These are phyloP conservation scores for Homalodisca vitripennis DNA, from an alignment of 1,140 invertebrate genomes.

Conservation along the genomic window DNA sequence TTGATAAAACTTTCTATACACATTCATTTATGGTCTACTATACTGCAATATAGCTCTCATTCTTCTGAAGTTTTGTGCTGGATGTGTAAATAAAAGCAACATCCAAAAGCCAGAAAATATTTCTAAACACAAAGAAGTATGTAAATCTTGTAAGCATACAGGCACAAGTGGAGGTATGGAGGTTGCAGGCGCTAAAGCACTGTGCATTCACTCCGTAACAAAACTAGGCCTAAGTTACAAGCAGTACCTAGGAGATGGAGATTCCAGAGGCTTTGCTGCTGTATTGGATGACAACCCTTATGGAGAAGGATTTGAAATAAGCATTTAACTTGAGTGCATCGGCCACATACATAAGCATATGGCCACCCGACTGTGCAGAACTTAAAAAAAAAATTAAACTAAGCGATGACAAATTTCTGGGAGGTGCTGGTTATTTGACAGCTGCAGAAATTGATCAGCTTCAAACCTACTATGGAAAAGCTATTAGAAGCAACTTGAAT, in stretches of 20 bases:
- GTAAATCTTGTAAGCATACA: not conserved
- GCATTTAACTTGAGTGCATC: conserved; percentile 39
- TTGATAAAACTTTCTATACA: too few species aligned
- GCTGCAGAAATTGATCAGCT: conserved; percentile 41
- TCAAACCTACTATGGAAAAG: conserved; percentile 38
- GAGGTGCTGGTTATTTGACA: conserved; percentile 38
- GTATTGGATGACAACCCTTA: conserved; percentile 29
- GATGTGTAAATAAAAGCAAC: not conserved
- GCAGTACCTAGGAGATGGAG: conserved; percentile 37
- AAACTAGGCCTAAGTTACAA: conserved; percentile 29
- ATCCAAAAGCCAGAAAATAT: not conserved
- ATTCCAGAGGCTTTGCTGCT: conserved; percentile 30
- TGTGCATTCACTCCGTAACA: not conserved
- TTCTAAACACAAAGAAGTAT: not conserved
- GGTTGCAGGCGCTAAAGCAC: not conserved
- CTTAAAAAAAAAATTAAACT: not conserved
- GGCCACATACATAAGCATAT: conserved; percentile 23
- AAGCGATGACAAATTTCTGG: conserved; percentile 8
- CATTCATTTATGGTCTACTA: too few species aligned
- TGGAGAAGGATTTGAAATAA: conserved; percentile 35
- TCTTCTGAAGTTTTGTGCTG: not conserved
- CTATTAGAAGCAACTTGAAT: conserved; percentile 42
- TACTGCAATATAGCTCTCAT: too few species aligned
- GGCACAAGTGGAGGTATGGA: not conserved
- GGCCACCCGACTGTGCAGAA: not conserved